These are phyloP conservation scores for Microtus oregoni DNA, from an alignment of 2,113 vertebrate genomes.

Conservation along the genomic window DNA sequence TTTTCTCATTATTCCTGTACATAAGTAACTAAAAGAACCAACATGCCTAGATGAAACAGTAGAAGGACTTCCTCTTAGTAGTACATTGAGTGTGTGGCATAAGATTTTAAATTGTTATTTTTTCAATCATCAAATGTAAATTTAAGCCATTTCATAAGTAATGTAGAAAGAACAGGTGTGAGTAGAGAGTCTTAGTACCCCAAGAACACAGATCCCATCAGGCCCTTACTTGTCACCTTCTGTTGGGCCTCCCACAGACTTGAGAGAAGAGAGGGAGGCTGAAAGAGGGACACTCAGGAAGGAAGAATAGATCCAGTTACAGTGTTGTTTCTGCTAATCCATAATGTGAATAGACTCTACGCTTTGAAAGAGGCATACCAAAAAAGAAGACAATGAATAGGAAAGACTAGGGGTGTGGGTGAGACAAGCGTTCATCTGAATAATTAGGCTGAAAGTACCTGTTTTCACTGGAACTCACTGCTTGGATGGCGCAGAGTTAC, in stretches of 20 bases:
- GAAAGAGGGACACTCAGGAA: background rate
- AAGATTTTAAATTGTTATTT: background rate
- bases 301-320: constrained; percentile 42
- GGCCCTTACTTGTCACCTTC: constrained; percentile 12
- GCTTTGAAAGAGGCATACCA: constrained; percentile 52
- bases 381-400: background rate
- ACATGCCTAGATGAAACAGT: background rate
- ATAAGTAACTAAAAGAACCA: background rate
- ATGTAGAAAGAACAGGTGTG: too few species aligned
- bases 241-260: constrained; percentile 15
- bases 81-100: background rate
- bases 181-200: background rate
- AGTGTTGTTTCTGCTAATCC: constrained; percentile 63
- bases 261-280: background rate
- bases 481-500: constrained; percentile 19
- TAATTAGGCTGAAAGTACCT: constrained; percentile 37
- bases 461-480: background rate
- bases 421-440: background rate
- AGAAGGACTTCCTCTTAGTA: background rate
- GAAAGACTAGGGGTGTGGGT: background rate
- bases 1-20: background rate
- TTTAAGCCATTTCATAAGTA: background rate
- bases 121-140: background rate
- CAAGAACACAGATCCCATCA: background rate
- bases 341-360: constrained; percentile 26